Percentiles rank a stretch among this genome's conserved stretches.
Conservation (phyloP, 2,888 invertebrate species). For the Synergus laeviventris region DNA sequence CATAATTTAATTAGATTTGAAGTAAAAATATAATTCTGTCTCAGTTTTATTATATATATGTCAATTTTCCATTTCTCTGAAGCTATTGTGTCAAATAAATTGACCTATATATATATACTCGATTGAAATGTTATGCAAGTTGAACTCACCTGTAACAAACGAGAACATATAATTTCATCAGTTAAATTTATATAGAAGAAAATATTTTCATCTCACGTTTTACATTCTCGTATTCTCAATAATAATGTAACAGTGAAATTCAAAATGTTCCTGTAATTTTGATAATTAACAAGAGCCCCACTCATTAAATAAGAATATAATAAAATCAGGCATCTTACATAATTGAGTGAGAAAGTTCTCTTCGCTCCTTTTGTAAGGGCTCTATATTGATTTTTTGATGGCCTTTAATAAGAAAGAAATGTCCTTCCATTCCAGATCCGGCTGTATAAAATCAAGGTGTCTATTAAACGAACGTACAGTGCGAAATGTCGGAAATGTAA, state of each 20-base stretch:
- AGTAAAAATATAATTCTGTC: no score
- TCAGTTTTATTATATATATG: no score
- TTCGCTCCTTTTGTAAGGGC: constrained; percentile 1
- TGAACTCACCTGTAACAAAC: no score
- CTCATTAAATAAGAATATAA: constrained; percentile 19
- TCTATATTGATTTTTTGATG: constrained; percentile 25
- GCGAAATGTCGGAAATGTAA: constrained; percentile 37
- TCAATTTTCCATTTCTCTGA: no score
- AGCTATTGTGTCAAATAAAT: no score
- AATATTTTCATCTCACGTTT: no score
- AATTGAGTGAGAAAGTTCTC: background rate
- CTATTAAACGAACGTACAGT: constrained; percentile 34
- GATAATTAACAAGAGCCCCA: background rate
- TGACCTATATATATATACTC: no score
- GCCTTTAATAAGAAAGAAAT: constrained; percentile 26
- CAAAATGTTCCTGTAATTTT: background rate
- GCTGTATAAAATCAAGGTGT: constrained; percentile 35
- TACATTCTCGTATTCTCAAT: background rate
- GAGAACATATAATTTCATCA: no score
- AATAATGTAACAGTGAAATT: background rate
- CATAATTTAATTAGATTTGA: no score
- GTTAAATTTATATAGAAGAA: no score
- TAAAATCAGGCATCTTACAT: constrained; percentile 20
- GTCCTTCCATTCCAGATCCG: constrained; percentile 34
- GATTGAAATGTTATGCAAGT: no score